Base-by-base conservation (phyloP, 2,888 invertebrate species). In the Lasioglossum zephyrum region DNA sequence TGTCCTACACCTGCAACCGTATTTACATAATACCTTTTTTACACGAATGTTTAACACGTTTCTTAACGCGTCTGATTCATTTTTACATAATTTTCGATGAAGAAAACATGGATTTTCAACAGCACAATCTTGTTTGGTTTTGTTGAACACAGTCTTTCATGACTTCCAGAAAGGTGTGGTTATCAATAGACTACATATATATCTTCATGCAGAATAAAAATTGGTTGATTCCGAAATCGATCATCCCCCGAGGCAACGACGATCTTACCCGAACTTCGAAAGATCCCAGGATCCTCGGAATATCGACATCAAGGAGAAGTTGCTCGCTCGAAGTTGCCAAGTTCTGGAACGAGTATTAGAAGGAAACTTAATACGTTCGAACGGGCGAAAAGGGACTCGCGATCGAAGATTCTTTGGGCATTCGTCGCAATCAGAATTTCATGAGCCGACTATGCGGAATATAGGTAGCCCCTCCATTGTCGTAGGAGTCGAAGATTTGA, bases 401-500 rank as follows among this genome's bases (percentile, higher is more conserved):
- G 76, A 66, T 53, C 49, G 72, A 36, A 26, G 49, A 66, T 31
- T 39, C 53, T 63, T 77, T 41, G 75, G 8, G 39, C 31, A 39
- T 11, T 57, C 31, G 57, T 77, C 53, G 66, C 26, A 47, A 77
- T 77, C 77, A 47, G 47, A 77, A 77, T 66, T 77, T 66, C 66
- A 63, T 77, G 66, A 44, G 66, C 31, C 47, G 66, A 36, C 66
- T 60, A 13, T 72, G 81, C 36, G 75, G 63, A n/a, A 31, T 66
- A 73, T 73, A 49, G 60, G 57, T 31, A 41, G 41, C 26, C 9
- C 49, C 49, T 31, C 60, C 22, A 49, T 73, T 47, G 47, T 79
- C 53, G 36, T 44, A 60, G 22, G 57, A 70, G 74, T 39, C 73
- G 66, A 53, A 49, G 60, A 76, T 72, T 81, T 80, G 74, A 80